Conservation (phyloP, 2,888 invertebrate species). For the Lithophane socia region DNA sequence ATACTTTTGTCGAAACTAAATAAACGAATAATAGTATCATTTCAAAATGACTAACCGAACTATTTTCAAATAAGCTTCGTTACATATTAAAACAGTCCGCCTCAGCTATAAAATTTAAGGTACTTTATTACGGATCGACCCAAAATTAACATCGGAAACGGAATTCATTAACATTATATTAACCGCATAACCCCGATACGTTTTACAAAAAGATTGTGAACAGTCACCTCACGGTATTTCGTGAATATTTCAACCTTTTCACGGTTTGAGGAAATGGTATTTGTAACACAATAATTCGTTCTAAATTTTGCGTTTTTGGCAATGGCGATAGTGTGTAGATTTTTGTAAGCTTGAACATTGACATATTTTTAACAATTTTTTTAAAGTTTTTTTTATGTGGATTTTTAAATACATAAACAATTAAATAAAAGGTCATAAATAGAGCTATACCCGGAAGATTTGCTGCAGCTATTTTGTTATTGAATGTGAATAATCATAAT, state of each 20-base stretch:
- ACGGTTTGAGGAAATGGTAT: slow-evolving; percentile 18
- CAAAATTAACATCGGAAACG: slow-evolving; percentile 65
- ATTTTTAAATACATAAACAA: too few species aligned
- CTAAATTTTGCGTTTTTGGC: slow-evolving; percentile 14
- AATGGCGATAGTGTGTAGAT: not conserved
- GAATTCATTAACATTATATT: slow-evolving; percentile 69
- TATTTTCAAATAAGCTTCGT: slow-evolving; percentile 53
- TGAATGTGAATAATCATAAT: not conserved
- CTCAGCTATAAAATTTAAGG: slow-evolving; percentile 41
- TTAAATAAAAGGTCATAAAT: too few species aligned
- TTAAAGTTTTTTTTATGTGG: too few species aligned
- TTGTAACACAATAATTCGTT: slow-evolving; percentile 3
- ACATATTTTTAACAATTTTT: not conserved
- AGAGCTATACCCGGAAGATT: not conserved
- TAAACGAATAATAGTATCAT: slow-evolving; percentile 1
- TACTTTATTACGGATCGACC: slow-evolving; percentile 62
- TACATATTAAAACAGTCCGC: slow-evolving; percentile 51
- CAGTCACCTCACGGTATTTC: slow-evolving; percentile 53
- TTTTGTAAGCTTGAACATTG: not conserved
- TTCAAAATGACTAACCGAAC: slow-evolving; percentile 30
- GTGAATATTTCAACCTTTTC: slow-evolving; percentile 45
- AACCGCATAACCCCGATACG: slow-evolving; percentile 63
- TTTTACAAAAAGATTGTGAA: slow-evolving; percentile 55
- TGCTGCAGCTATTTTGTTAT: not conserved
- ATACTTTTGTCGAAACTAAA: slow-evolving; percentile 10